Evolutionary conservation across 2,113 vertebrate genomes (phyloP).

Genomic region (Antechinus flavipes): DNA sequence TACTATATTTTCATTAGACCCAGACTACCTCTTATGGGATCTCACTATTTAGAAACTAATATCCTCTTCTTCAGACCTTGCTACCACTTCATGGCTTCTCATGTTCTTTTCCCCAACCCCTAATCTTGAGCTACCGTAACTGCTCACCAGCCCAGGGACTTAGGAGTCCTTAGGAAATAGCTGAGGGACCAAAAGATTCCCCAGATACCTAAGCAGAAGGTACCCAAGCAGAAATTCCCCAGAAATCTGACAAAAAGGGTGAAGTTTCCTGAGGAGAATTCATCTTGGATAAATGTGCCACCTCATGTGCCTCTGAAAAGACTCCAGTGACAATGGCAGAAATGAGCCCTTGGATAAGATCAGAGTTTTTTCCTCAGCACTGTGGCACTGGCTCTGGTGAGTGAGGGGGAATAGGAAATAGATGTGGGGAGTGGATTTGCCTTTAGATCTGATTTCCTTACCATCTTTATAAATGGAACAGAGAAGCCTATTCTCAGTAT

Average conservation of each 20-base stretch:
- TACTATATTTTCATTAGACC: neutral
- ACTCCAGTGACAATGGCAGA: neutral
- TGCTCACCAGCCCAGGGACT: neutral
- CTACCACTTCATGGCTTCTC: neutral
- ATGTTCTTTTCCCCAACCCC: neutral
- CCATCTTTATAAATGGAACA: neutral
- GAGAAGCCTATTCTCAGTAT: neutral
- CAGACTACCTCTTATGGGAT: neutral
- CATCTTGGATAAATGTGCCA: neutral
- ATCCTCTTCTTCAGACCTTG: neutral
- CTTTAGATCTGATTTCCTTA: neutral
- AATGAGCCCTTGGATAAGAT: neutral
- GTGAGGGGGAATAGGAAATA: neutral
- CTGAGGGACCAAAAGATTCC: neutral
- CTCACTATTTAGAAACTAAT: neutral
- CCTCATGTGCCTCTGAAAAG: neutral
- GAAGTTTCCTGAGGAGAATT: neutral
- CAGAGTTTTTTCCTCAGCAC: neutral
- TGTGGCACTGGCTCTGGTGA: neutral
- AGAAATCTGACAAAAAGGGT: neutral
- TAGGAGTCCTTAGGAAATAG: neutral
- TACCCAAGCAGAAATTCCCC: neutral
- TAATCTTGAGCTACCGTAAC: neutral
- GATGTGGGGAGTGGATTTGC: neutral
- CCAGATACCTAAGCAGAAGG: neutral